Percentiles rank a stretch among this genome's conserved stretches.
Evolutionary conservation across 2,888 invertebrate genomes (phyloP).

Genomic region (Helobdella robusta): DNA sequence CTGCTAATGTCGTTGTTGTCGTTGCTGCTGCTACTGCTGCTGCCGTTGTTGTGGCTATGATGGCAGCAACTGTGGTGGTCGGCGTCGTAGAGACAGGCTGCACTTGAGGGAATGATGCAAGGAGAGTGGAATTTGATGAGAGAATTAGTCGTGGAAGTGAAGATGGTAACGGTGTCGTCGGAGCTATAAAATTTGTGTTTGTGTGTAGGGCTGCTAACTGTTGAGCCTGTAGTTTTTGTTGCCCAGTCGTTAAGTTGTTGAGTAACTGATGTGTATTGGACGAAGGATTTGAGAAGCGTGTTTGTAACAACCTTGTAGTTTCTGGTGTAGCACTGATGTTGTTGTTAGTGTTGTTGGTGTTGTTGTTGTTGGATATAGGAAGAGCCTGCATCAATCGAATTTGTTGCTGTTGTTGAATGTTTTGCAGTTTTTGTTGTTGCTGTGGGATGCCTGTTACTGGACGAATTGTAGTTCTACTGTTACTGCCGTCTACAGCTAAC

Average conservation of each 20-base stretch:
- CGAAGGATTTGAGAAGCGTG: no score
- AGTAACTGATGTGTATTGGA: no score
- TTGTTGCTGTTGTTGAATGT: neutral
- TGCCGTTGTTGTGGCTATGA: no score
- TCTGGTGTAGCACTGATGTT: no score
- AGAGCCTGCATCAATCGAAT: neutral
- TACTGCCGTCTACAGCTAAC: no score
- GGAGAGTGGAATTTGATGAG: conserved; percentile 17
- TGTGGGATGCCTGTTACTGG: neutral
- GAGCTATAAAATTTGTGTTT: conserved; percentile 11
- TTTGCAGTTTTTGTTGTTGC: neutral
- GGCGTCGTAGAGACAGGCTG: neutral
- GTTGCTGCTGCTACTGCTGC: neutral
- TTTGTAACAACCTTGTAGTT: no score
- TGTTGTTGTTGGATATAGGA: neutral
- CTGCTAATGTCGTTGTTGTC: neutral
- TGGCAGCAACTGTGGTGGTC: no score
- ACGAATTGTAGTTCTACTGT: no score
- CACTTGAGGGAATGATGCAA: neutral
- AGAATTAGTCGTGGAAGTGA: conserved; percentile 10
- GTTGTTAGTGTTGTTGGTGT: no score
- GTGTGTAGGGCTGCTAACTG: conserved; percentile 24
- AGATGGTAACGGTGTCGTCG: neutral
- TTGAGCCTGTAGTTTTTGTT: conserved; percentile 21
- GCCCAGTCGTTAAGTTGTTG: neutral